These are phyloP conservation scores for Drosophila subpulchrella DNA, from an alignment of 1,140 invertebrate genomes.

Conservation along the genomic window DNA sequence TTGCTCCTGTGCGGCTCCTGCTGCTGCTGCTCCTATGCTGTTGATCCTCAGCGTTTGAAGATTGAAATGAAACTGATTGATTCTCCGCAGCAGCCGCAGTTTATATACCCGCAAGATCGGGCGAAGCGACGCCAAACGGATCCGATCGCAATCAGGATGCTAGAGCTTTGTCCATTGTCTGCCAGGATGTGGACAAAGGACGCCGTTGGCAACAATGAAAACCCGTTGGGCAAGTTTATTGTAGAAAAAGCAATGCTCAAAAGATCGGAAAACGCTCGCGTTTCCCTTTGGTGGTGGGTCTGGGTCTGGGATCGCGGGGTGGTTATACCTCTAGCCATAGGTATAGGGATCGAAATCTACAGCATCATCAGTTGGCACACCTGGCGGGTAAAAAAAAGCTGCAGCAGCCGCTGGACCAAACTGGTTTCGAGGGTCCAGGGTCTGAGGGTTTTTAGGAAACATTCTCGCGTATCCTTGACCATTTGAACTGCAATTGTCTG, in stretches of 20 bases:
- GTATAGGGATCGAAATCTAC: constrained; percentile 21
- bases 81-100: constrained; percentile 74
- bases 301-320: constrained; percentile 40
- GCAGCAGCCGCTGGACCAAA: constrained; percentile 74
- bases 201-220: constrained; percentile 60
- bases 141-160: constrained; percentile 61
- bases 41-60: constrained; percentile 75
- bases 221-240: constrained; percentile 81
- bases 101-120: constrained; percentile 67
- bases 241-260: constrained; percentile 68
- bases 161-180: constrained; percentile 79
- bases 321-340: constrained; percentile 10
- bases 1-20: constrained; percentile 47
- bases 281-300: constrained; percentile 67
- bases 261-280: constrained; percentile 67
- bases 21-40: constrained; percentile 60
- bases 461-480: constrained; percentile 77
- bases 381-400: constrained; percentile 50
- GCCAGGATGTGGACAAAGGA: constrained; percentile 66
- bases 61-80: constrained; percentile 85
- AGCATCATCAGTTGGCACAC: constrained; percentile 64
- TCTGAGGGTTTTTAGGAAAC: constrained; percentile 30
- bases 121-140: constrained; percentile 39
- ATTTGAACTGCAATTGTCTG: constrained; percentile 80
- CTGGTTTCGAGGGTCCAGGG: constrained; percentile 23